These are phyloP conservation scores for Pipistrellus pipistrellus DNA, from an alignment of 2,797 vertebrate genomes.

Conservation along the genomic window DNA sequence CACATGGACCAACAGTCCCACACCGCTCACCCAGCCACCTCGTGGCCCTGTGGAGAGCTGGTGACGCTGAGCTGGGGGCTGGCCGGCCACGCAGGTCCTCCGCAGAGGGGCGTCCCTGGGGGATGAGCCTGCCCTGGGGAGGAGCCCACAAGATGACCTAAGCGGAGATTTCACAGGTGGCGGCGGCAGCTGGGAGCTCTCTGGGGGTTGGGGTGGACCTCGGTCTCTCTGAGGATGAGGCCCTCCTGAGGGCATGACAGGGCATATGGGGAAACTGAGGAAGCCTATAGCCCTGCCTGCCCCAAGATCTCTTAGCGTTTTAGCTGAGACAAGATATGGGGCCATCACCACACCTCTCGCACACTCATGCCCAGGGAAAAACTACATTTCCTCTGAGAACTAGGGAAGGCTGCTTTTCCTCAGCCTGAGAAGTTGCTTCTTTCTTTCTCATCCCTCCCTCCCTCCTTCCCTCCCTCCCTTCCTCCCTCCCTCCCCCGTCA, in stretches of 20 bases:
- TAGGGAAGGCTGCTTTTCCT: slow-evolving; percentile 88
- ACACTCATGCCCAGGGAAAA: slow-evolving; percentile 73
- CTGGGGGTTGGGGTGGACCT: background rate
- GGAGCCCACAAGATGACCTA: background rate
- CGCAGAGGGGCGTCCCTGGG: background rate
- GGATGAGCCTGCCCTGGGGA: slow-evolving; percentile 42
- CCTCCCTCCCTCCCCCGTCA: background rate
- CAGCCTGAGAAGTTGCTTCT: slow-evolving; percentile 64
- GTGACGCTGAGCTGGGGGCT: background rate
- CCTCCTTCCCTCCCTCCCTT: background rate
- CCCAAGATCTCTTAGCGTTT: background rate
- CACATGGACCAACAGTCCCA: background rate
- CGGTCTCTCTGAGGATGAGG: background rate
- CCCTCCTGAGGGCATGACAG: background rate
- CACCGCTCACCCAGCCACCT: background rate
- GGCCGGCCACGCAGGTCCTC: background rate
- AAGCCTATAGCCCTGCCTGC: background rate
- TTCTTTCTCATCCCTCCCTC: background rate
- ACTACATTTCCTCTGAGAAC: slow-evolving; percentile 90
- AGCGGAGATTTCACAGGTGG: slow-evolving; percentile 39
- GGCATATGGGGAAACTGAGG: background rate
- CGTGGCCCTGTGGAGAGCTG: rapidly evolving
- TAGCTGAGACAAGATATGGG: background rate
- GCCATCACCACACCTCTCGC: rapidly evolving
- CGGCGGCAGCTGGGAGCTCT: slow-evolving; percentile 1